Percentiles rank a stretch among this genome's conserved stretches.
These are phyloP conservation scores for Channa argus DNA, from an alignment of 2,113 vertebrate species.

Conservation along the genomic window DNA sequence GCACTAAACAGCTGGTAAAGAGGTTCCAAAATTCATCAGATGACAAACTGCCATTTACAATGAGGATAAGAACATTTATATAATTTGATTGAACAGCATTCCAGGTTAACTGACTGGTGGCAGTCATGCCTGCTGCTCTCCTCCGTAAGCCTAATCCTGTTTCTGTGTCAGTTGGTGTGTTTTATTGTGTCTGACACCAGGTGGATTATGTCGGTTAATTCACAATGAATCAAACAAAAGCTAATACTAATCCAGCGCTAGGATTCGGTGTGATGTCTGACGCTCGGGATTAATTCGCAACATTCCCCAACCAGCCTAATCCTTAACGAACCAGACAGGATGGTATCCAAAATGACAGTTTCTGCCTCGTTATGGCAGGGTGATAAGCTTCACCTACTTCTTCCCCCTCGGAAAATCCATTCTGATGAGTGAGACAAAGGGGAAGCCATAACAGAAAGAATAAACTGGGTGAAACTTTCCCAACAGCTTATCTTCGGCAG, in stretches of 20 bases:
- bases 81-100: constrained; percentile 55
- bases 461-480: constrained; percentile 75
- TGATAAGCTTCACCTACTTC: constrained; percentile 73
- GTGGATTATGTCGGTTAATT: constrained; percentile 80
- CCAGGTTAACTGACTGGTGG: constrained; percentile 58
- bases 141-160: constrained; percentile 65
- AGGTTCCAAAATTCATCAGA: constrained; percentile 26
- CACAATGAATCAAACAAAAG: constrained; percentile 77
- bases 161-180: constrained; percentile 69
- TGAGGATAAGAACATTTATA: constrained; percentile 40
- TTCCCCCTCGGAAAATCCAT: constrained; percentile 68
- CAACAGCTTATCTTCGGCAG: constrained; percentile 68
- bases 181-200: constrained; percentile 82
- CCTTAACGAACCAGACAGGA: constrained; percentile 76
- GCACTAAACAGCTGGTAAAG: not conserved
- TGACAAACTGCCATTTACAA: constrained; percentile 36
- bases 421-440: constrained; percentile 73
- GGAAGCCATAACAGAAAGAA: constrained; percentile 71
- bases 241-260: constrained; percentile 76
- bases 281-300: constrained; percentile 76
- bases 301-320: constrained; percentile 79
- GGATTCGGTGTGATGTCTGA: constrained; percentile 79
- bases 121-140: constrained; percentile 50
- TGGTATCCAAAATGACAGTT: constrained; percentile 77
- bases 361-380: constrained; percentile 72